Conservation (phyloP, 2,888 invertebrate species). For the Archips xylosteana region DNA sequence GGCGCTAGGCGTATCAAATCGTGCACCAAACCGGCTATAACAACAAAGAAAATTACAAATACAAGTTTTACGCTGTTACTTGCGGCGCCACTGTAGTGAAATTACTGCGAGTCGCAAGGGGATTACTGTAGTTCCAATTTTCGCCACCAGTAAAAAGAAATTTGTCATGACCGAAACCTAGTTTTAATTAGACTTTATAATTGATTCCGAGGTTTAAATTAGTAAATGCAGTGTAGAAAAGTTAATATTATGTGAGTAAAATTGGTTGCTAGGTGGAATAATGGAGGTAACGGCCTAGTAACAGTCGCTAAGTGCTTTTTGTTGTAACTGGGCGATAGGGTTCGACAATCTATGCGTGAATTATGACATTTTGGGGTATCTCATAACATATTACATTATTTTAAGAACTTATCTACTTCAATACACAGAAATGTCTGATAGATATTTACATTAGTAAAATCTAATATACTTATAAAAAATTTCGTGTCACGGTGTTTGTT, state of each 20-base stretch:
- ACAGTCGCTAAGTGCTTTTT: constrained; percentile 17
- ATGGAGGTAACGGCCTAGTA: constrained; percentile 1
- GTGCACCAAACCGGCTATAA: neutral
- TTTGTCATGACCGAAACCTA: neutral
- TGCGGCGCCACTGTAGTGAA: neutral
- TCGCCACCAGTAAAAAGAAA: neutral
- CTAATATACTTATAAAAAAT: no score
- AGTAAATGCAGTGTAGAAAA: neutral
- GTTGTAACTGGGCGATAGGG: constrained; percentile 7
- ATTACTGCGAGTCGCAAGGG: neutral
- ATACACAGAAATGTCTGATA: no score
- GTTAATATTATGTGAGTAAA: neutral
- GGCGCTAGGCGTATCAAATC: constrained; percentile 34
- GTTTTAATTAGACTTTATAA: neutral
- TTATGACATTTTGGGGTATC: constrained; percentile 2
- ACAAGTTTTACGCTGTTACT: neutral
- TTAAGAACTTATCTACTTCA: neutral
- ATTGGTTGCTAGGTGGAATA: neutral
- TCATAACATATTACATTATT: neutral
- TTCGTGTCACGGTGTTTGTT: no score
- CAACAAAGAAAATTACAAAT: constrained; percentile 27
- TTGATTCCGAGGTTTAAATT: constrained; percentile 1
- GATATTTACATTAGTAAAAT: no score
- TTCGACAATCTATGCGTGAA: neutral
- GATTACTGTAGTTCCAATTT: constrained; percentile 5